Evolutionary conservation across 2,113 vertebrate genomes (phyloP).

Genomic region (Bubo bubo): DNA sequence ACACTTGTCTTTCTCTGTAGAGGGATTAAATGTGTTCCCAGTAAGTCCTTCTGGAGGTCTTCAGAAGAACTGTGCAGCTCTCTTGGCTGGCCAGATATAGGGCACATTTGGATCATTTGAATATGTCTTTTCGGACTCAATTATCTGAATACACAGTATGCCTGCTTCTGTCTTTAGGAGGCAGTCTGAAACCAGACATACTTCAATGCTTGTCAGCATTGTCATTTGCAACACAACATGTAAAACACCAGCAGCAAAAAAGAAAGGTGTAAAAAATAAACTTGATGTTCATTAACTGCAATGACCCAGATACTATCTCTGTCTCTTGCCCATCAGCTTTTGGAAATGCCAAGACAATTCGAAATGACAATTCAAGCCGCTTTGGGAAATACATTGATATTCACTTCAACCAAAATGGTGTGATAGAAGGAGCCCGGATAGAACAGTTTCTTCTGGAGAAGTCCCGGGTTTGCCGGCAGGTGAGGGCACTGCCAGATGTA

Average conservation of each 20-base stretch:
- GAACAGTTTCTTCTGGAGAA: conserved; percentile 97
- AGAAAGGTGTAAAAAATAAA: neutral
- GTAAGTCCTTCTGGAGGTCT: neutral
- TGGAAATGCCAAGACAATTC: conserved; percentile 94
- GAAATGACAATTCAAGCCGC: conserved; percentile 97
- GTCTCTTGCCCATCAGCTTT: conserved; percentile 80
- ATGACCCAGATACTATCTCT: neutral
- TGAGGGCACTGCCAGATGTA: conserved; percentile 39
- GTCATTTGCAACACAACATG: neutral
- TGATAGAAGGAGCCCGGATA: conserved; percentile 89
- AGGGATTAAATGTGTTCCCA: neutral
- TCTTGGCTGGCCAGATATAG: neutral
- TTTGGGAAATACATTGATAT: conserved; percentile 97
- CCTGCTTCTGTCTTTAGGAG: neutral
- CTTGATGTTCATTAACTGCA: neutral
- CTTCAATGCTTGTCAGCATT: neutral
- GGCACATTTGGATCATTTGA: neutral
- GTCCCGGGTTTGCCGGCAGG: conserved; percentile 95
- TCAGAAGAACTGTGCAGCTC: neutral
- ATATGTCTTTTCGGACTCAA: neutral
- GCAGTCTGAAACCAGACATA: neutral
- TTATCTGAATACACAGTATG: neutral
- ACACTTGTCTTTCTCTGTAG: neutral
- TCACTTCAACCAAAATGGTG: conserved; percentile 83
- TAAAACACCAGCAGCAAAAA: neutral